Conservation (phyloP, 2,888 invertebrate species). For the Apotomis betuletana region DNA sequence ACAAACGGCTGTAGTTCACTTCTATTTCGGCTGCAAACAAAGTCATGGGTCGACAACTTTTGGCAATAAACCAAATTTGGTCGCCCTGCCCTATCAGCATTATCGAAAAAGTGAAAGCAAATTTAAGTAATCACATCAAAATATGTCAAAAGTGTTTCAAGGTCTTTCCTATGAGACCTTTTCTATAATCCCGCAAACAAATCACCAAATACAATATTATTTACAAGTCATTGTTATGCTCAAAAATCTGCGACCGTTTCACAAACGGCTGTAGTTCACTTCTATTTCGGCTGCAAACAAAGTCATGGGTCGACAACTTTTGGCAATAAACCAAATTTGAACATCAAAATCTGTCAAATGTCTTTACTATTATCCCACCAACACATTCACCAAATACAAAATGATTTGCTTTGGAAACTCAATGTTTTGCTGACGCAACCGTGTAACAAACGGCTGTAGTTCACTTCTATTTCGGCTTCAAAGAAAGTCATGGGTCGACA, state of each 20-base stretch:
- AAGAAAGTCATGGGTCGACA: conserved; percentile 44
- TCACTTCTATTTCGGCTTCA: conserved; percentile 33
- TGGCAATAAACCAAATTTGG: conserved; percentile 19
- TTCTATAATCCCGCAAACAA: too few relatives aligned
- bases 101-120: too few relatives aligned
- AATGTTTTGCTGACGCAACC: background rate
- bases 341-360: too few relatives aligned
- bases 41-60: conserved; percentile 44
- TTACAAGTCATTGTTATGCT: background rate
- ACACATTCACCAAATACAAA: too few relatives aligned
- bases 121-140: too few relatives aligned
- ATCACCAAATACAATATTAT: background rate
- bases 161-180: too few relatives aligned
- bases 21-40: conserved; percentile 39
- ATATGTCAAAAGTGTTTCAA: too few relatives aligned
- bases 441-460: conserved; percentile 11
- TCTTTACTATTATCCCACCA: too few relatives aligned
- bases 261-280: conserved; percentile 17
- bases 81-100: too few relatives aligned
- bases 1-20: conserved; percentile 17
- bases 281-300: conserved; percentile 39
- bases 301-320: conserved; percentile 44
- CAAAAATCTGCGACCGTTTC: background rate
- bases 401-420: background rate
- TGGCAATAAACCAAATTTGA: conserved; percentile 22